phyloP scores from a whole-genome alignment of 2,797 vertebrate genomes.

The Phrynocephalus vlangalii region DNA sequence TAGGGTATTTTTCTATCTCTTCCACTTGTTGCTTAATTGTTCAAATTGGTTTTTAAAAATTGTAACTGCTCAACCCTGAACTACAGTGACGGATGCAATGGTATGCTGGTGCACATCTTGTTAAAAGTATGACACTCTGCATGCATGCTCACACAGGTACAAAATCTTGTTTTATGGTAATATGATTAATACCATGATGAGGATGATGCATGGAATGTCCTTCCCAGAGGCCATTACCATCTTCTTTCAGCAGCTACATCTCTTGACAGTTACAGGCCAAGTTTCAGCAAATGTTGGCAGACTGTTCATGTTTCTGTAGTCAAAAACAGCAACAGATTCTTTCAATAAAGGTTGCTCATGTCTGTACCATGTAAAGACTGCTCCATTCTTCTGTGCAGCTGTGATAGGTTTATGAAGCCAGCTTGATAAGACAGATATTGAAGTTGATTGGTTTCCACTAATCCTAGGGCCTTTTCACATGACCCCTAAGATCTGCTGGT shows the following conservation, averaged over 20 bases:
- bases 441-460: neutral
- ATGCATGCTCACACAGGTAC: slow-evolving; percentile 39
- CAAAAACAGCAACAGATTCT: neutral
- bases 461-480: too few species aligned
- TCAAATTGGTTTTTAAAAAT: slow-evolving; percentile 5
- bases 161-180: slow-evolving; percentile 32
- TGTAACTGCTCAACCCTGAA: neutral
- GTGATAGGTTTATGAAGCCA: neutral
- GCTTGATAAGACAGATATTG: neutral
- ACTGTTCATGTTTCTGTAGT: slow-evolving; percentile 6
- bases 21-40: neutral
- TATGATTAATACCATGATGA: slow-evolving; percentile 4
- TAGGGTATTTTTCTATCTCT: accelerated
- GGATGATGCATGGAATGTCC: slow-evolving; percentile 11
- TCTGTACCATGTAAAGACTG: neutral
- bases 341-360: neutral
- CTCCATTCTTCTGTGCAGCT: too few species aligned
- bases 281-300: neutral
- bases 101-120: neutral
- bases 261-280: slow-evolving; percentile 9
- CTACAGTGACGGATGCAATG: neutral
- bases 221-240: slow-evolving; percentile 1
- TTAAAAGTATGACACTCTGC: slow-evolving; percentile 28
- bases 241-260: slow-evolving; percentile 44
- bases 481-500: too few species aligned